phyloP scores from a whole-genome alignment of 2,797 vertebrate species.

The Liparis tanakae region DNA sequence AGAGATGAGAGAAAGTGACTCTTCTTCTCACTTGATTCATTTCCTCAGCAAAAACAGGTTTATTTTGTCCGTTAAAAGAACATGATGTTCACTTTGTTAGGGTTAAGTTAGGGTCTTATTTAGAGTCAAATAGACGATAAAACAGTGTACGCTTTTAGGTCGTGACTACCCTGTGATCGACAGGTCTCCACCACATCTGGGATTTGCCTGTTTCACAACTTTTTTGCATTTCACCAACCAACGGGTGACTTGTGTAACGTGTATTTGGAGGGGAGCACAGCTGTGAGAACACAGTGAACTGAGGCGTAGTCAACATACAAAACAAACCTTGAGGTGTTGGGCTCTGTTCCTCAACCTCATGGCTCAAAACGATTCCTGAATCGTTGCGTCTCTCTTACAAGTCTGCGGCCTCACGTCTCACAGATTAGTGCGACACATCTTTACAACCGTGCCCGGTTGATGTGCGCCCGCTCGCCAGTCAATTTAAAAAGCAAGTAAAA shows the following conservation, averaged over 20 bases:
- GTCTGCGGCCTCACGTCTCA: slow-evolving; percentile 2
- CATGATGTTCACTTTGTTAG: not conserved
- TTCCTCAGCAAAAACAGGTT: not conserved
- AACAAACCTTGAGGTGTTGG: not conserved
- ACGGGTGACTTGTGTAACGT: not conserved
- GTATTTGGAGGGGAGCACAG: not conserved
- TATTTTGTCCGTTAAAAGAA: too few relatives aligned
- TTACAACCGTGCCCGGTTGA: slow-evolving; percentile 26
- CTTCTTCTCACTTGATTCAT: not conserved
- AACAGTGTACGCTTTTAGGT: not conserved
- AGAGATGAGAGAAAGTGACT: not conserved
- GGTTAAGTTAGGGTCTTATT: not conserved
- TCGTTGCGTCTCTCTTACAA: not conserved
- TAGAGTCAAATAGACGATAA: not conserved
- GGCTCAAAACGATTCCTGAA: slow-evolving; percentile 10
- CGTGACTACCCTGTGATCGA: not conserved
- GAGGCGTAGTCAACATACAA: not conserved
- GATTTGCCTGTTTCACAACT: too few relatives aligned
- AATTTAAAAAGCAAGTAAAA: slow-evolving; percentile 54
- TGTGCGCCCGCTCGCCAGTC: slow-evolving; percentile 41
- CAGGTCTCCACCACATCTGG: not conserved
- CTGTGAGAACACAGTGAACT: not conserved
- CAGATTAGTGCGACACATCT: slow-evolving; percentile 30
- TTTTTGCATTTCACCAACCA: too few relatives aligned
- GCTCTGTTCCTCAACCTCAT: not conserved